Evolutionary conservation across 2,113 vertebrate genomes (phyloP).

Genomic region (Colinus virginianus): DNA sequence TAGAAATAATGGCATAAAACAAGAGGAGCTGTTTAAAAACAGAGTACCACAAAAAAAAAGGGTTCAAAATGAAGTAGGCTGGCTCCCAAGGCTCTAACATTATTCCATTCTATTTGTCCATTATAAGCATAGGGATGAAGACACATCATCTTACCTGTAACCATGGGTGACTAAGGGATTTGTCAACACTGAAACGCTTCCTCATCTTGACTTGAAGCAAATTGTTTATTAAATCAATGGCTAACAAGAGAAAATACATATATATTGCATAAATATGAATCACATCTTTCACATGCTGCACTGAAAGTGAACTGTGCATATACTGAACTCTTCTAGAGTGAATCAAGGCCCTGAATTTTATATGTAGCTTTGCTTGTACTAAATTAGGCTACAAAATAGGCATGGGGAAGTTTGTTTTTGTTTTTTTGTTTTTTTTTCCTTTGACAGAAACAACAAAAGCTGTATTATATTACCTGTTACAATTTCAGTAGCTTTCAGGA

Average conservation of each 20-base stretch:
- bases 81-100: not conserved
- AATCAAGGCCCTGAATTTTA: not conserved
- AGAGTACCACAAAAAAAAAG: not conserved
- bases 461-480: not conserved
- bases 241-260: slow-evolving; percentile 74
- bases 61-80: not conserved
- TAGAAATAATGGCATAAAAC: not conserved
- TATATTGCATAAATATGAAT: not conserved
- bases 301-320: not conserved
- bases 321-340: not conserved
- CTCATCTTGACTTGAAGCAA: slow-evolving; percentile 99
- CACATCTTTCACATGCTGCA: not conserved
- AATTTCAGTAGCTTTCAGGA: not conserved
- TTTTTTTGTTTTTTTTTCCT: not conserved
- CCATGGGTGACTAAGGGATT: slow-evolving; percentile 98
- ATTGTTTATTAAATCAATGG: slow-evolving; percentile 98
- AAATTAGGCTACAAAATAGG: not conserved
- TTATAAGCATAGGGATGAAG: not conserved
- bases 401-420: not conserved
- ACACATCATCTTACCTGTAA: slow-evolving; percentile 86
- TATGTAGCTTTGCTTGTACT: not conserved
- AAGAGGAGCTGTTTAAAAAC: not conserved
- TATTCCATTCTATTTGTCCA: not conserved
- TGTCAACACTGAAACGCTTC: slow-evolving; percentile 97
- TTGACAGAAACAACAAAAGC: not conserved